Evolutionary conservation across 2,888 invertebrate species (phyloP).

Genomic region (Diploptera punctata): DNA sequence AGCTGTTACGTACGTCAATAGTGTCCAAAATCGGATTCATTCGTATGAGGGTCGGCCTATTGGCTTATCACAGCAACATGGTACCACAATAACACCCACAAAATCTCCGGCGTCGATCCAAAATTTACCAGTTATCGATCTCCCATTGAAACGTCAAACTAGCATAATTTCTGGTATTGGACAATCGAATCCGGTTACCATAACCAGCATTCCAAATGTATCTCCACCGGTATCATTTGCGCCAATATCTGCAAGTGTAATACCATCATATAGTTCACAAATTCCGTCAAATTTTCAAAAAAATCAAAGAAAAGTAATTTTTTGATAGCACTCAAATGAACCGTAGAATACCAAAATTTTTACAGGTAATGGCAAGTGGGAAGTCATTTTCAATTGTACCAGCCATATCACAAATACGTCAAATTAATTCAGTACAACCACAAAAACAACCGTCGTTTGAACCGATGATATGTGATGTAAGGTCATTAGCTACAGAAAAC

Average conservation of each 20-base stretch:
- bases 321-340: no score
- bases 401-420: conserved; percentile 27
- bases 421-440: conserved; percentile 52
- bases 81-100: conserved; percentile 26
- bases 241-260: not conserved
- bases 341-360: conserved; percentile 66
- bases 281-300: no score
- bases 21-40: conserved; percentile 77
- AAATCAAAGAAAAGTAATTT: not conserved
- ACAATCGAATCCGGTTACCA: conserved; percentile 3
- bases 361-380: conserved; percentile 80
- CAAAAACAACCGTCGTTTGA: conserved; percentile 47
- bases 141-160: conserved; percentile 26
- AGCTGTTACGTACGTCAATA: conserved; percentile 79
- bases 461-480: conserved; percentile 54
- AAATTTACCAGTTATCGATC: conserved; percentile 37
- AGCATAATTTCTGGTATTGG: not conserved
- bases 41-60: conserved; percentile 67
- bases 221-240: conserved; percentile 10
- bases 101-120: conserved; percentile 10
- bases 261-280: conserved; percentile 3
- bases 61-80: conserved; percentile 19
- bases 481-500: conserved; percentile 47
- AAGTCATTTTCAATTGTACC: conserved; percentile 63
- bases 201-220: conserved; percentile 6